A percentile compares a stretch with the other conserved stretches of the same genome.
Evolutionary conservation across 2,113 vertebrate genomes (phyloP).

Genomic region (Rhegmatorhina hoffmannsi): DNA sequence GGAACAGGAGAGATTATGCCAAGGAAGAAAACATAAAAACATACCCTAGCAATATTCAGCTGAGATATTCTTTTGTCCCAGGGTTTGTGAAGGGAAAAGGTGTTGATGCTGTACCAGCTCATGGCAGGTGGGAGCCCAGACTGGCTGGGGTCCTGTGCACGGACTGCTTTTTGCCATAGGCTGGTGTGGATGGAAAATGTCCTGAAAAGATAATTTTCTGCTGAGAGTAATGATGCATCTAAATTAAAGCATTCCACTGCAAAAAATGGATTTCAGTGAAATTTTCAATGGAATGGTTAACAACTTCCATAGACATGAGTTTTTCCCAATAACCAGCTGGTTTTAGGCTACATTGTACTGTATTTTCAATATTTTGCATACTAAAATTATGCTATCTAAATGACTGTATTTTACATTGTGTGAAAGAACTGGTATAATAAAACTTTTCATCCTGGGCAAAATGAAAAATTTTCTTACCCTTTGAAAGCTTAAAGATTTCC

Average conservation of each 20-base stretch:
- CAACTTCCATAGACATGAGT: not conserved
- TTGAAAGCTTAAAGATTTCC: not conserved
- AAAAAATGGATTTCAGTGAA: not conserved
- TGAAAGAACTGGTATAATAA: not conserved
- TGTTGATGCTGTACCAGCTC: not conserved
- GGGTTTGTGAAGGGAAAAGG: not conserved
- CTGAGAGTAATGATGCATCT: not conserved
- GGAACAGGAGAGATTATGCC: not conserved
- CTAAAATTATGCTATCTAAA: not conserved
- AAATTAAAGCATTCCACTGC: not conserved
- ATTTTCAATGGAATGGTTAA: not conserved
- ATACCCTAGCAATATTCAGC: not conserved
- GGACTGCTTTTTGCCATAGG: not conserved
- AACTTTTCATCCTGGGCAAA: not conserved
- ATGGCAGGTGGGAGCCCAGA: not conserved
- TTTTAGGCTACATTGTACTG: not conserved
- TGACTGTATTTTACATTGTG: not conserved
- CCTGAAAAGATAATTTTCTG: not conserved
- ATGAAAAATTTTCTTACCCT: not conserved
- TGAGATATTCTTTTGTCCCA: not conserved
- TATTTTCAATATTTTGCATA: not conserved
- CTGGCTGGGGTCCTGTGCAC: fast-evolving
- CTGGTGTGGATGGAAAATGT: not conserved
- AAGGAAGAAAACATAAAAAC: fast-evolving
- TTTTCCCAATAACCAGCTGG: not conserved